Conservation (phyloP, 2,113 vertebrate species). For the Argyrosomus japonicus region DNA sequence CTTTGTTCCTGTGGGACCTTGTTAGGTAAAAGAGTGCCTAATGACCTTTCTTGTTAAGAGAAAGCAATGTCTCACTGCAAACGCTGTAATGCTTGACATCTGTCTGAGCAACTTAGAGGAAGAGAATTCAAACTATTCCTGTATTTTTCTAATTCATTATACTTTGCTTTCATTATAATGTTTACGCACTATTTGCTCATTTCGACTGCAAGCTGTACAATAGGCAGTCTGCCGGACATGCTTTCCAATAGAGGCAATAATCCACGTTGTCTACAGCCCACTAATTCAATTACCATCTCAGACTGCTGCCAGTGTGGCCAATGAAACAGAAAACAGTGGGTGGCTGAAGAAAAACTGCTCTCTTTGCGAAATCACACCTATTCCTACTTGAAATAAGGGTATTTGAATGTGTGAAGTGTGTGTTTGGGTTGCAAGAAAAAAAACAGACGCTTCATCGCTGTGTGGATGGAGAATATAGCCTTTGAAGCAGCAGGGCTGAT, state of each 20-base stretch:
- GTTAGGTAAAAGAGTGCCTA: constrained; percentile 44
- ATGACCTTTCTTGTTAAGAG: constrained; percentile 27
- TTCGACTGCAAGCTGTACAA: not conserved
- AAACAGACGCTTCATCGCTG: not conserved
- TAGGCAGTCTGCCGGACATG: not conserved
- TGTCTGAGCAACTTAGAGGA: not conserved
- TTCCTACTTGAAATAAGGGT: constrained; percentile 29
- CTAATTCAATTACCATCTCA: constrained; percentile 71
- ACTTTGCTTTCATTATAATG: not conserved
- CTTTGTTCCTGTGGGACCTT: constrained; percentile 44
- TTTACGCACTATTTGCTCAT: not conserved
- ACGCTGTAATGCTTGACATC: not conserved
- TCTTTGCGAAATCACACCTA: constrained; percentile 39
- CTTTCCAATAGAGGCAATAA: constrained; percentile 33
- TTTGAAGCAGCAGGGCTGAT: not conserved
- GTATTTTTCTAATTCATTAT: not conserved
- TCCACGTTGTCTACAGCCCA: constrained; percentile 57
- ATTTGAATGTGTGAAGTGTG: constrained; percentile 20
- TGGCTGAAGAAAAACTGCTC: constrained; percentile 36
- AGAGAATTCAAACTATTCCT: not conserved
- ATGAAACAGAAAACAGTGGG: constrained; percentile 30
- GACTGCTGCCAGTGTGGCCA: constrained; percentile 30
- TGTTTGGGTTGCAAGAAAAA: not conserved
- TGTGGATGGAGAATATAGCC: constrained; percentile 11
- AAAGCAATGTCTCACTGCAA: not conserved